Base-by-base conservation (phyloP, 2,797 vertebrate genomes). In the Okamejei kenojei region DNA sequence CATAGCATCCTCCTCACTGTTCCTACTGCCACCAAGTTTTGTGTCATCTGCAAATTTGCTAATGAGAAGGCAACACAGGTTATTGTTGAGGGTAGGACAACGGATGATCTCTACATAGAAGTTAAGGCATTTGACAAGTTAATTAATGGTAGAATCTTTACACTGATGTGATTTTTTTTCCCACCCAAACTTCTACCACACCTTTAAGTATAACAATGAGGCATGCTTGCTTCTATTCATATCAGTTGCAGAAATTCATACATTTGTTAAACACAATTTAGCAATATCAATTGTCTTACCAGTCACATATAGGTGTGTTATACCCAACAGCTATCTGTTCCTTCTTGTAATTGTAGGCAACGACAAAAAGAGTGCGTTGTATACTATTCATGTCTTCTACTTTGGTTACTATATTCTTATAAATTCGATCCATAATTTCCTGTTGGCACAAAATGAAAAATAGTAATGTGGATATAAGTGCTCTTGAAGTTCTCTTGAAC, bases 351-450 rank as follows among this genome's bases (percentile, higher is more conserved):
- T 98, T 98, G 96, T 99, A 99, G 0, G 98, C 98, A 95, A 99
- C 94, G 90, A 97, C 96, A 95, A 99, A 99, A 0, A 99, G 96
- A 38, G 97, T 98, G 76, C 96, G 94, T 95, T 99, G 98, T 93
- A 98, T 95, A 93, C 94, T 93, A 81, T 95, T 98, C 98, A 99
- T 99, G 95, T 98, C 97, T 94, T 98, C 97, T 38, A 99, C 97
- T 95, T 98, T 99, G 94, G 95, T 96, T 98, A 99, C 99, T 93
- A 99, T 98, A 0, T 98, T 99, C 96, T 99, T 99, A 94, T 99
- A 99, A 95, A 99, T 99, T 7, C 98, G 97, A 95, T 99, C 98
- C 98, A 99, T 99, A 93, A 99, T 99, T 97, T 99, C 98, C 98
- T 99, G 94, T 29, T 95, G 88, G 79, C 0, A 88, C 54, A 94